Evolutionary conservation across 2,113 vertebrate genomes (phyloP), one percentile per base, ranked within the genome.

Genomic region (Coryphaenoides rupestris): DNA sequence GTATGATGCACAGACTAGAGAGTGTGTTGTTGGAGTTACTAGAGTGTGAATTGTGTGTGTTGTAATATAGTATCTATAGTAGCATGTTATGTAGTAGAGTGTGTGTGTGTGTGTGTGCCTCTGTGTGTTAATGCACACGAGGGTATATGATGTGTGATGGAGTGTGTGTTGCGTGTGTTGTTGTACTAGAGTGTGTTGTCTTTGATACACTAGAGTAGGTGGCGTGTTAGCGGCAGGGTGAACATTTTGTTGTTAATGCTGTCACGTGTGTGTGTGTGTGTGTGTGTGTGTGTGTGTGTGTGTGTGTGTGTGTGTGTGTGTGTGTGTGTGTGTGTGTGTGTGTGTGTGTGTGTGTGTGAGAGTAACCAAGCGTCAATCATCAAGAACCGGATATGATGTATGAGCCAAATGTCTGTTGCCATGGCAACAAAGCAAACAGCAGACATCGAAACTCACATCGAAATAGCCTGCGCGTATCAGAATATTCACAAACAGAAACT

Each of bases 371-470:
- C 70, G 78, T 88, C 84, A 86, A 75, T 88, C 86, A 78, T 21
- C 59, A 64, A 72, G 56, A 26, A 76, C 80, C 80, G 74, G 86
- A 85, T 81, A 75, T 85, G 78, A 86, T 82, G 76, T 76, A 72
- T 83, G 74, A 84, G 77, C 74, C 74, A 78, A 86, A 79, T n/a
- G 80, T 79, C 83, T 88, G 86, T 88, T 88, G 83, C 86, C 77
- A 88, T 88, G 86, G 86, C 76, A 88, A 88, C 86, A 84, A 78
- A 83, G 84, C 84, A 88, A 86, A 88, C 86, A 88, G 80, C 78
- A 64, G 63, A 56, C 55, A 56, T n/a, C n/a, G n/a, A n/a, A n/a
- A n/a, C 78, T 62, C 58, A 40, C 26, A 60, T 45, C 21, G 0
- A 22, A 16, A 28, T 23, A 68, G 70, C 65, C 66, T 63, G 63